Evolutionary conservation across 2,888 invertebrate genomes (phyloP), one percentile per base, ranked within the genome.

Genomic region (Deroplatys truncata): DNA sequence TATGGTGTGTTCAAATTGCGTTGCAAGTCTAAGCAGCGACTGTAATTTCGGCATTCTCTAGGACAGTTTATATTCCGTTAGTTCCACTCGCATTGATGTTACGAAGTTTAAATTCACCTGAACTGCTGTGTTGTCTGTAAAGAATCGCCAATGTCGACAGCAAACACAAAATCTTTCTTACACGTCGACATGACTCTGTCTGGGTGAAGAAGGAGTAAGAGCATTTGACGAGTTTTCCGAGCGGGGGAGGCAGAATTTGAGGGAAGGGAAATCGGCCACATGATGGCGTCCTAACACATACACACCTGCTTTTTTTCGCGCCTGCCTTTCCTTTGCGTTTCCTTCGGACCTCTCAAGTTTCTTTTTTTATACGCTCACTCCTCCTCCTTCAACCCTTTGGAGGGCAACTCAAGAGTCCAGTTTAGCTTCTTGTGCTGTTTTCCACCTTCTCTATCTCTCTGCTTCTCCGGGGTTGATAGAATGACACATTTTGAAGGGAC

Each of bases 401-500:
- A 86, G 82, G 72, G 86, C 29, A 86, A 86, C 82, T 89, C 56
- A 56, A 88, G 87, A 29, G 89, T 88, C 86, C 89, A 84, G 89
- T 89, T 89, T 89, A 89, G 72, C 87, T 72, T 35, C 82, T 72
- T 72, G 56, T 72, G 56, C 56, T 72, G 56, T 72, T 72, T 72
- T 72, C 56, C 56, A 72, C 56, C 56, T 72, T 72, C 56, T 72
- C 56, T 72, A 16, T 72, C 56, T 72, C 56, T 72, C 56, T 20
- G 56, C 28, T 86, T 86, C 86, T 86, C 82, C 82, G 87, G 87
- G 89, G 89, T 90, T 91, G 91, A 91, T 91, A 88, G 91, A 91
- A 91, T 91, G 91, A 91, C 91, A 91, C 91, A 91, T 91, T 91
- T 90, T 90, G 88, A 86, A 86, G 86, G 90, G 85, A 91, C 91